Evolutionary conservation across 2,888 invertebrate species (phyloP).

Genomic region (Lamproptera curius): DNA sequence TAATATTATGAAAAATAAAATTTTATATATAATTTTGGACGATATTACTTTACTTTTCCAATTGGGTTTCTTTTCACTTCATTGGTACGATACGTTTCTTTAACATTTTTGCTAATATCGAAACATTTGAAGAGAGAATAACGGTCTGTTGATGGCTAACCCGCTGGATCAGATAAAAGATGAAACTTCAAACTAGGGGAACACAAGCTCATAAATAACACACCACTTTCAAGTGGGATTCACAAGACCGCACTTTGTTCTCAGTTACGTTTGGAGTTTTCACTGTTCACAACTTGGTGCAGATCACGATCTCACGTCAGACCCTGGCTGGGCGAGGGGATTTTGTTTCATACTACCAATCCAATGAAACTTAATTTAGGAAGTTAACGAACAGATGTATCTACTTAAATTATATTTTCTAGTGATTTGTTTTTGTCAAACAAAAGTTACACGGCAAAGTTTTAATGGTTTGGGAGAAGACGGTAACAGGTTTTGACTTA

Average conservation of each 20-base stretch:
- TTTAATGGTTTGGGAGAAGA: too few relatives aligned
- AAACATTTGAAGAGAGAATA: conserved; percentile 21
- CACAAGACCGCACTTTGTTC: conserved; percentile 46
- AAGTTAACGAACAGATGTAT: background rate
- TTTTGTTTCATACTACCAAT: background rate
- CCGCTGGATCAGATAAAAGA: background rate
- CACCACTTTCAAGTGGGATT: conserved; percentile 66
- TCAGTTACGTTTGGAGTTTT: conserved; percentile 48
- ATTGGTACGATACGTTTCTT: too few relatives aligned
- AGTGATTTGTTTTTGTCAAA: background rate
- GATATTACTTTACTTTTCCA: too few relatives aligned
- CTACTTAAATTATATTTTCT: too few relatives aligned
- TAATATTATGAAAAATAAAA: too few relatives aligned
- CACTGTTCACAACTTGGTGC: conserved; percentile 56
- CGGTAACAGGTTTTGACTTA: too few relatives aligned
- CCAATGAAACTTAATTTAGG: too few relatives aligned
- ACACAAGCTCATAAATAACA: conserved; percentile 23
- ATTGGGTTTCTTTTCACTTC: too few relatives aligned
- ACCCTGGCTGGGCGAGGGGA: conserved; percentile 52
- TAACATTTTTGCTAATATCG: too few relatives aligned
- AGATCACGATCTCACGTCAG: conserved; percentile 59
- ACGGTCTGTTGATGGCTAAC: background rate
- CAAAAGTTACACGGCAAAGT: too few relatives aligned
- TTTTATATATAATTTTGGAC: too few relatives aligned
- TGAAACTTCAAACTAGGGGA: conserved; percentile 13